These are phyloP conservation scores for Pao palembangensis DNA, from an alignment of 2,113 vertebrate genomes.

Conservation along the genomic window DNA sequence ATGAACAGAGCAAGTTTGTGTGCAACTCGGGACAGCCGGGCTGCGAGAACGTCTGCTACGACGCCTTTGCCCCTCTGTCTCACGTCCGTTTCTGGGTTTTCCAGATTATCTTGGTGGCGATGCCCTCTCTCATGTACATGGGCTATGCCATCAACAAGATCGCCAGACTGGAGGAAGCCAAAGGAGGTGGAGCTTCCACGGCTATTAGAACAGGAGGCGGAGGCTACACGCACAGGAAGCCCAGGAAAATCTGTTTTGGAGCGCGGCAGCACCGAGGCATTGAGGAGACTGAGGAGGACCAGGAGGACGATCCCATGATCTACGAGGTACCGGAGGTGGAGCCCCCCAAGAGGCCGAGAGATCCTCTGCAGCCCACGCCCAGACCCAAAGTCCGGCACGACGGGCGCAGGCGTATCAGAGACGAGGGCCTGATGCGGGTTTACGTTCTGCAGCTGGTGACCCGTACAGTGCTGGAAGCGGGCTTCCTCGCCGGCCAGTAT, in stretches of 20 bases:
- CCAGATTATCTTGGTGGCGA: conserved; percentile 93
- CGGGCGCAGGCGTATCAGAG: conserved; percentile 83
- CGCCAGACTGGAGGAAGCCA: conserved; percentile 83
- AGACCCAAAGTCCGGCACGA: conserved; percentile 81
- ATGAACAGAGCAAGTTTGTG: conserved; percentile 97
- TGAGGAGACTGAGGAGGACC: conserved; percentile 88
- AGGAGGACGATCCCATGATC: conserved; percentile 97
- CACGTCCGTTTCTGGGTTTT: conserved; percentile 98
- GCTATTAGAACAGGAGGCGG: conserved; percentile 59
- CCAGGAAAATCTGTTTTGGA: conserved; percentile 81
- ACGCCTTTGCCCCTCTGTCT: conserved; percentile 92
- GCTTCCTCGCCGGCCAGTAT: conserved; percentile 93
- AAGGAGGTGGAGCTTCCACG: conserved; percentile 58
- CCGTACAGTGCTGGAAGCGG: conserved; percentile 84
- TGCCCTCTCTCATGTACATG: conserved; percentile 93
- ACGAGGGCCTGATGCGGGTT: conserved; percentile 92
- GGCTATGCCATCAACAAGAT: conserved; percentile 96
- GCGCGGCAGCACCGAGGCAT: conserved; percentile 85
- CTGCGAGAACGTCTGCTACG: conserved; percentile 97
- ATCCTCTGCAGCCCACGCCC: conserved; percentile 73
- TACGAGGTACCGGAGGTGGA: conserved; percentile 92
- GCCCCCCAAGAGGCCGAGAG: conserved; percentile 75
- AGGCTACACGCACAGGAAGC: conserved; percentile 77
- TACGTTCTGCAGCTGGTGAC: conserved; percentile 92
- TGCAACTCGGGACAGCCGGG: conserved; percentile 97